Conservation (phyloP, 2,888 invertebrate species). For the Ophion slaviceki region DNA sequence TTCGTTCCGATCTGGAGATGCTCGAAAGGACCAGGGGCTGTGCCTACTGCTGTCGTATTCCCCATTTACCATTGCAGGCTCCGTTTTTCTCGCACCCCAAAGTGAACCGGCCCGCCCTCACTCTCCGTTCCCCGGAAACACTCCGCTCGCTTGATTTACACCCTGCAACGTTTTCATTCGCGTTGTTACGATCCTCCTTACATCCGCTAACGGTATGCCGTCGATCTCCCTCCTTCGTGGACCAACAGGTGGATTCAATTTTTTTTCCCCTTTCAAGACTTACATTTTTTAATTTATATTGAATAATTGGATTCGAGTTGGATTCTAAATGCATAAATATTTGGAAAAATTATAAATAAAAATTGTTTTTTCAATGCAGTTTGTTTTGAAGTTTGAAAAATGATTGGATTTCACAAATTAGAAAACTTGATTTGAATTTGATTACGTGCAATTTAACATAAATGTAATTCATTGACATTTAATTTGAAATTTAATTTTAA, state of each 20-base stretch:
- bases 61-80: slow-evolving; percentile 34
- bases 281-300: no score
- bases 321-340: no score
- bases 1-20: slow-evolving; percentile 28
- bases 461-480: no score
- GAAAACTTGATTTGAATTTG: no score
- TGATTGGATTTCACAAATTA: no score
- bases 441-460: no score
- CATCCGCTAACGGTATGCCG: neutral
- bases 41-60: slow-evolving; percentile 31
- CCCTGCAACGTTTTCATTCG: slow-evolving; percentile 43
- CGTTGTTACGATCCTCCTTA: slow-evolving; percentile 35
- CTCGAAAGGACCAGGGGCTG: slow-evolving; percentile 22
- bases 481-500: no score
- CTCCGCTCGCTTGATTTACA: slow-evolving; percentile 57
- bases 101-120: slow-evolving; percentile 12
- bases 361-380: no score
- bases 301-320: no score
- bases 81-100: slow-evolving; percentile 32
- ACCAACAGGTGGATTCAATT: neutral
- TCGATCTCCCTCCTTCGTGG: neutral
- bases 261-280: no score
- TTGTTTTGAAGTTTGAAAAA: no score
- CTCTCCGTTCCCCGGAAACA: slow-evolving; percentile 22
- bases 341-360: no score